Base-by-base conservation (phyloP, 2,888 invertebrate species). In the Aleiodes testaceus region DNA sequence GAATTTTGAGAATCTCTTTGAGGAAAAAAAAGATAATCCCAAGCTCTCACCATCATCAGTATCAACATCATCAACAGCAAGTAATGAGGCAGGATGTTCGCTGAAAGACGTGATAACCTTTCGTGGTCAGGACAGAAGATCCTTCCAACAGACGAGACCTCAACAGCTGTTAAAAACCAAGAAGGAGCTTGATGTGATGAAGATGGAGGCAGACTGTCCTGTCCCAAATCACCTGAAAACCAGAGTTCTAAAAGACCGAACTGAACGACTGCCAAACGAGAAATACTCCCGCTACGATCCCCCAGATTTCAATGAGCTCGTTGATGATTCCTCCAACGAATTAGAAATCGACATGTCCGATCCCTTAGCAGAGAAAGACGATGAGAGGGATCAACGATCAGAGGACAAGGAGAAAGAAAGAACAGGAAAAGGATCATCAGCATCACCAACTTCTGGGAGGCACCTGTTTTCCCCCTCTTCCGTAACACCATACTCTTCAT, bases 1-100 rank as follows among this genome's bases (percentile, higher is more conserved):
- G 36, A 93, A 93, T 66, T 95, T 95, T 81, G 95, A 95, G 83
- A 95, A 95, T 87, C 89, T 95, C 0, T 95, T 95, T 82, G 94
- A 94, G 82, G 95, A 95, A 82, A 95, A 94, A 84, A 92, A 94
- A 81, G 91, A 92, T n/a, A 87, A 86, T 70, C 86, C 89, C 1
- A 90, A 90, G 81, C 89, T 92, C 88, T 89, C 92, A 44, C 92
- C 92, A n/a, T 91, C 92, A 30, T 91, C 92, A 47, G 89, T 90
- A 61, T 91, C 91, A 22, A 91, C 90, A 53, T 91, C 92, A 1
- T 89, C 88, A 52, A 88, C 88, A 76, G 91, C 90, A 80, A 89
- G 88, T 77, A 91, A 90, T 72, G 91, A 91, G 73, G 87, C 89
- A 3, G 87, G 89, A n/a, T 92, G 92, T 67, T 92, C 92, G 2